Base-by-base conservation (phyloP, 2,113 vertebrate genomes). In the Sisor rabdophorus region DNA sequence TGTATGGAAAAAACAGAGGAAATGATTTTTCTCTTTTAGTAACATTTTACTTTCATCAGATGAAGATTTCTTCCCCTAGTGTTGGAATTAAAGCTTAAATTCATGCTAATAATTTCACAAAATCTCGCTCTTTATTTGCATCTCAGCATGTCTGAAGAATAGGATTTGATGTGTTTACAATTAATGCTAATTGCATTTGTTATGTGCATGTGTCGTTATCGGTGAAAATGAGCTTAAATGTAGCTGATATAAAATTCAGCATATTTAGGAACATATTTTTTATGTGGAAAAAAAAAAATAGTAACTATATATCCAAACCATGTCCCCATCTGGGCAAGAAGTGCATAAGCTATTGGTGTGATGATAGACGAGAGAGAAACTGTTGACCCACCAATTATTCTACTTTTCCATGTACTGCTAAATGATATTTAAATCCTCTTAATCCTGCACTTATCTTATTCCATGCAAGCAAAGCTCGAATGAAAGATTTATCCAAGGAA, bases 41-140 rank as follows among this genome's bases (percentile, higher is more conserved):
- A 75, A 63, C 24, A 20, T 59, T 71, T 78, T 13, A 26, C 10
- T 72, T 58, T 71, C 47, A 54, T 13, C 30, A 32, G 44, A 30
- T 54, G 54, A 54, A 71, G n/a, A 30, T 28, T 68, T 48, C 61
- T 13, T 12, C 53, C 60, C 28, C 24, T 30, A 69, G n/a, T 48
- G 24, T 40, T 30, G 54, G n/a, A 61, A 68, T 48, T 69, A 26
- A 40, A 24, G 36, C n/a, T 69, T 10, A 54, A 73, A 73, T 79
- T 79, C 73, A 82, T 82, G 36, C n/a, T 70, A 70, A 77, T 77
- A 77, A 77, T 36, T 73, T 73, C 20, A 76, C 70, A 16, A 60
- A 64, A 77, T 71, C 47, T 81, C 12, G 32, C 72, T 63, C 70
- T 65, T 12, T 53, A 52, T 52, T 16, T 56, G 32, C 53, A 0